Evolutionary conservation across 2,888 invertebrate species (phyloP), one percentile per base, ranked within the genome.

Genomic region (Acanthosoma haemorrhoidale): DNA sequence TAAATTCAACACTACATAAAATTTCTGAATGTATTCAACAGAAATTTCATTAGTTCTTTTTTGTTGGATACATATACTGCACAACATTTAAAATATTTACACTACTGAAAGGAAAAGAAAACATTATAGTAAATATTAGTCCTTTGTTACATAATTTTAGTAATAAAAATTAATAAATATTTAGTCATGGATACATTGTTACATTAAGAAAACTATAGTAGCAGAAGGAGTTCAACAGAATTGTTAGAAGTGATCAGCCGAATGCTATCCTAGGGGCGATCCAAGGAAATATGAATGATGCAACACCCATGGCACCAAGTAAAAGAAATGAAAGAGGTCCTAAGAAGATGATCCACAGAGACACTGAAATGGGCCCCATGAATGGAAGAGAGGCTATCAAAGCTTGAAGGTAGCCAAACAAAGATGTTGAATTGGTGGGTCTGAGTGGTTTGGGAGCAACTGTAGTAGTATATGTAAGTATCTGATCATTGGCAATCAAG

Each of bases 261-360:
- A 76, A 81, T 78, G 43, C 82, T 77, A 11, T 81, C 3, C 80
- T 81, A 0, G 88, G 85, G 71, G 87, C 80, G 74, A 85, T 83
- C 84, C 84, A 88, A 0, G 88, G 88, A 69, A 88, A 84, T 73
- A 88, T 79, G 57, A 87, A 82, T 0, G 87, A 82, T 1, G 86
- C 83, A 15, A 86, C 77, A 0, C 87, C 84, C 13, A 88, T 84
- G 0, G 85, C 82, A 0, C 87, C 84, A 1, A 86, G 84, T 61
- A 88, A 83, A 39, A 88, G 79, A 64, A 88, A 80, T 0, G 84
- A 84, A 59, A 88, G 78, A 0, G 89, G 89, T 0, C 88, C 84
- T 58, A 88, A 80, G 64, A 86, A 78, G 75, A 88, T 75, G 68
- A 88, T 83, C 77, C 86, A 81, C 36, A 87, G 78, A 0, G 85